A percentile compares a stretch with the other conserved stretches of the same genome.
Evolutionary conservation across 2,797 vertebrate species (phyloP).

Genomic region (Sebastes nivosus): DNA sequence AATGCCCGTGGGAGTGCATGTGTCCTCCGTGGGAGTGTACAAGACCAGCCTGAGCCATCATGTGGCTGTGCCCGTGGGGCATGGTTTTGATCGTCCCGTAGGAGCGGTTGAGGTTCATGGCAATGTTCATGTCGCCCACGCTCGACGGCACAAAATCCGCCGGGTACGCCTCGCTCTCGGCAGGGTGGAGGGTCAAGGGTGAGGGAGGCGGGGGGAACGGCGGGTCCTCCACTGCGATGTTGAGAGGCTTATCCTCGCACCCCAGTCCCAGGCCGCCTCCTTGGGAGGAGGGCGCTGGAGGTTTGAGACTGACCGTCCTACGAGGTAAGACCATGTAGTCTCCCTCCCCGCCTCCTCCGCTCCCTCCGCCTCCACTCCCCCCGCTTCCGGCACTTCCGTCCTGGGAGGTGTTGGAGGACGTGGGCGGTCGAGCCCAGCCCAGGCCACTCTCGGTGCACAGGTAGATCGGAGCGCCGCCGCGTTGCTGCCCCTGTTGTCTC

Average conservation of each 20-base stretch:
- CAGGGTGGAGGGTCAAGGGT: conserved; percentile 84
- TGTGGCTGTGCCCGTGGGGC: conserved; percentile 84
- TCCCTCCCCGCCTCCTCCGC: conserved; percentile 87
- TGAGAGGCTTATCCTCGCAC: conserved; percentile 88
- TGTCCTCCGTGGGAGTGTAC: conserved; percentile 79
- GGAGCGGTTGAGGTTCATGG: conserved; percentile 91
- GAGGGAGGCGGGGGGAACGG: conserved; percentile 85
- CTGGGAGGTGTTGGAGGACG: conserved; percentile 81
- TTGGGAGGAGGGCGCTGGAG: conserved; percentile 76
- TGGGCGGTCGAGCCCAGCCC: conserved; percentile 88
- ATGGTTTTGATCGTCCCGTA: conserved; percentile 94
- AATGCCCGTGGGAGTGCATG: conserved; percentile 84
- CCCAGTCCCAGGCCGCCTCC: conserved; percentile 76
- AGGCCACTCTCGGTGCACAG: conserved; percentile 94
- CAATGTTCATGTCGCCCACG: conserved; percentile 88
- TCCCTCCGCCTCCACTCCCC: conserved; percentile 82
- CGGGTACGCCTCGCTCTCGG: conserved; percentile 90
- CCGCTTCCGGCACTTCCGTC: conserved; percentile 75
- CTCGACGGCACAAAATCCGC: conserved; percentile 86
- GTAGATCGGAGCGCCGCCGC: conserved; percentile 87
- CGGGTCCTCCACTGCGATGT: conserved; percentile 87
- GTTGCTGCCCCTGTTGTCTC: conserved; percentile 79
- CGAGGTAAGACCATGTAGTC: conserved; percentile 98
- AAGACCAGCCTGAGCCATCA: conserved; percentile 73
- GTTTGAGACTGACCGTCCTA: conserved; percentile 93